Evolutionary conservation across 23 tunicate species (phyloP).

Genomic region (Styela plicata): DNA sequence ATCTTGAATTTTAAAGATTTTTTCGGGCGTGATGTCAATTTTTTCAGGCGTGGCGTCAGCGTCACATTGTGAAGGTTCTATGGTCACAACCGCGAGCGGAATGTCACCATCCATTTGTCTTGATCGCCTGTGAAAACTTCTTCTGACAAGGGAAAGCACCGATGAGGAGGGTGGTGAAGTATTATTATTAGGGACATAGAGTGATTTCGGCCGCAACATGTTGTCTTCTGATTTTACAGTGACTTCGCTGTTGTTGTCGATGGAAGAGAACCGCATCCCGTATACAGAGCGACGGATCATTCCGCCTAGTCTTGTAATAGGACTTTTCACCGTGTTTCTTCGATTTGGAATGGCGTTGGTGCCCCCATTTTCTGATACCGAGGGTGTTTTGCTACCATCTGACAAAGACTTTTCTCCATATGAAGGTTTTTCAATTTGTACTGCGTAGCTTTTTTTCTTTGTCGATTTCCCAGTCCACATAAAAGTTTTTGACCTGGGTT

Average conservation of each 20-base stretch:
- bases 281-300: neutral
- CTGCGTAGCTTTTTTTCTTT: neutral
- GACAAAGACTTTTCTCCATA: neutral
- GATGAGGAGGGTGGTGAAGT: neutral
- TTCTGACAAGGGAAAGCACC: slow-evolving; percentile 1
- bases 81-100: neutral
- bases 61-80: neutral
- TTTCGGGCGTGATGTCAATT: neutral
- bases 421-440: neutral
- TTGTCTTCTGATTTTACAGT: neutral
- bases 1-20: neutral
- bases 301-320: neutral
- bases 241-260: slow-evolving; percentile 1
- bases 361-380: neutral
- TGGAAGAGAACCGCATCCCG: slow-evolving; percentile 5
- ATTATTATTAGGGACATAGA: neutral
- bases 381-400: neutral
- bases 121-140: neutral
- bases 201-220: neutral
- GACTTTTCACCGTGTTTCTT: neutral
- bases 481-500: neutral
- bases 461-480: neutral
- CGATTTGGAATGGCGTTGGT: neutral
- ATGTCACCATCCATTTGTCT: neutral
- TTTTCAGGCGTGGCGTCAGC: neutral